Percentiles rank a stretch among this genome's conserved stretches.
These are phyloP conservation scores for Samia ricini DNA, from an alignment of 1,140 invertebrate species.

Conservation along the genomic window DNA sequence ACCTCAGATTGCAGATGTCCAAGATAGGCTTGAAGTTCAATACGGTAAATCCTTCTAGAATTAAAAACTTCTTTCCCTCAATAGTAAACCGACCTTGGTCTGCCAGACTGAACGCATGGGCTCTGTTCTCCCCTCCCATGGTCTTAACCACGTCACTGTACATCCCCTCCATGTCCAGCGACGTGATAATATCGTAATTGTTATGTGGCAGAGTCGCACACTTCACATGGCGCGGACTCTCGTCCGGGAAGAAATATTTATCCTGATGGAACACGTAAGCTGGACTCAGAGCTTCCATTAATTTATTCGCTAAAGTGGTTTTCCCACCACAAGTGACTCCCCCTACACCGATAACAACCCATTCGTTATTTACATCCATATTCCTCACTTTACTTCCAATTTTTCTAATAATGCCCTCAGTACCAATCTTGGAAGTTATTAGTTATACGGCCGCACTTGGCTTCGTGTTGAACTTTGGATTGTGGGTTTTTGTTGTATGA, in stretches of 20 bases:
- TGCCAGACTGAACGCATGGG: conserved; percentile 21
- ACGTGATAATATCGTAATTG: conserved; percentile 87
- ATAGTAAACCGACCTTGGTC: conserved; percentile 24
- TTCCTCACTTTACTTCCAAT: not conserved
- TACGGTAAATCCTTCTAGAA: conserved; percentile 88
- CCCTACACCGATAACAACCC: conserved; percentile 85
- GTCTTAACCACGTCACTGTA: conserved; percentile 76
- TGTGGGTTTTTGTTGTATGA: not conserved
- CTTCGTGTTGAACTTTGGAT: not conserved
- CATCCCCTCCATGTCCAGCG: conserved; percentile 88
- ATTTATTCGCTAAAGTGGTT: conserved; percentile 82
- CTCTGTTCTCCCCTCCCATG: conserved; percentile 45
- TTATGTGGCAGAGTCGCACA: conserved; percentile 84
- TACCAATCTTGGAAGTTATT: no score
- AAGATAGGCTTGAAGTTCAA: conserved; percentile 83
- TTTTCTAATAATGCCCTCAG: not conserved
- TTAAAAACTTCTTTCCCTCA: conserved; percentile 78
- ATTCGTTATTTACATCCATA: conserved; percentile 61
- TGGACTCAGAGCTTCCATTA: conserved; percentile 77
- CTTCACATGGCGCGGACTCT: conserved; percentile 82
- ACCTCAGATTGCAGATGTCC: conserved; percentile 81
- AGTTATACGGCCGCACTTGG: not conserved
- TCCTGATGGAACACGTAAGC: conserved; percentile 84
- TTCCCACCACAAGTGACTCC: conserved; percentile 91
- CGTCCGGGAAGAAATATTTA: conserved; percentile 84